Conservation (phyloP, 2,113 vertebrate genomes). For the Oreotrochilus melanogaster region DNA sequence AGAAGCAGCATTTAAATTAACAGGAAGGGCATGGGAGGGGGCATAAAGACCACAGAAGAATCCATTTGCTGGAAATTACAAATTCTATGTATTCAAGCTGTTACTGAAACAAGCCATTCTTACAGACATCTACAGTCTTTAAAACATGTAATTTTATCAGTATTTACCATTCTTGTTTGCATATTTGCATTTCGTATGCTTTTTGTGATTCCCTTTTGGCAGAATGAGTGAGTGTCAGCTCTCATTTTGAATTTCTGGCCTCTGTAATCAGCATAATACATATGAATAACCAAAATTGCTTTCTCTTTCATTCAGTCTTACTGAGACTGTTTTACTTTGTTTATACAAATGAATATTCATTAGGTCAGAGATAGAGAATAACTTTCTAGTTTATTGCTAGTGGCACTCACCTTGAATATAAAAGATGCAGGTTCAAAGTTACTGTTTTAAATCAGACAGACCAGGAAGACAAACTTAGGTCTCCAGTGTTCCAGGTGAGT, state of each 20-base stretch:
- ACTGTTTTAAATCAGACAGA: background rate
- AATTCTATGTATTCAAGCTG: background rate
- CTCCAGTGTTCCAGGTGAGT: background rate
- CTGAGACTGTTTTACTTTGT: background rate
- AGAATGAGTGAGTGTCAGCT: background rate
- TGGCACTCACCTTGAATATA: background rate
- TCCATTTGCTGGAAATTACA: background rate
- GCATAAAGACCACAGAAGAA: background rate
- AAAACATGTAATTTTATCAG: background rate
- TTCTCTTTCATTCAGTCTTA: background rate
- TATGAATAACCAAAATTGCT: background rate
- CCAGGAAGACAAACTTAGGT: background rate
- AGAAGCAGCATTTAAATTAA: background rate
- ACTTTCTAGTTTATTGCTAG: background rate
- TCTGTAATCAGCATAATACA: background rate
- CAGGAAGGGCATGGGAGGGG: background rate
- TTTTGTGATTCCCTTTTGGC: background rate
- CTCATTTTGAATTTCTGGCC: constrained; percentile 7
- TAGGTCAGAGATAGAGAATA: background rate
- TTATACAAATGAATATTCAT: background rate
- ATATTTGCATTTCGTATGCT: background rate
- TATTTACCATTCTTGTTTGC: background rate
- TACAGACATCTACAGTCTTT: background rate
- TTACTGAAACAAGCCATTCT: background rate
- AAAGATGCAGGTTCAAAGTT: background rate